These are phyloP conservation scores for Protobothrops mucrosquamatus DNA, from an alignment of 2,113 vertebrate genomes.

Conservation along the genomic window DNA sequence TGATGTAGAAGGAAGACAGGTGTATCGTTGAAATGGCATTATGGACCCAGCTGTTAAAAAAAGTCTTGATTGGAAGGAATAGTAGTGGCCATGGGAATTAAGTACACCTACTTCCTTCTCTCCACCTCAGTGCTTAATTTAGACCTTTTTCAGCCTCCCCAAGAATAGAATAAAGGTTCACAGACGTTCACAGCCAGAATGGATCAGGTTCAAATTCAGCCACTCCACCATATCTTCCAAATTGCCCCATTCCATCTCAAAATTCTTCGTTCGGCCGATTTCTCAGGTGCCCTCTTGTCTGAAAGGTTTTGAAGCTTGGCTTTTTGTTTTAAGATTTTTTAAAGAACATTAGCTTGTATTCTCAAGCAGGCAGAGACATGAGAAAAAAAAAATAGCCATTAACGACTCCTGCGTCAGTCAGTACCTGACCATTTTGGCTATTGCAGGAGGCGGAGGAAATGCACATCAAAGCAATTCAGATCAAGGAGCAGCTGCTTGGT, in stretches of 20 bases:
- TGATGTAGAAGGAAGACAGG: neutral
- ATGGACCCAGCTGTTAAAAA: neutral
- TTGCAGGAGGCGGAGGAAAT: constrained; percentile 96
- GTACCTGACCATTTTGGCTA: neutral
- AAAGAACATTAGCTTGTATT: neutral
- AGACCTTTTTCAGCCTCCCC: neutral
- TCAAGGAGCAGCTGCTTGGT: constrained; percentile 97
- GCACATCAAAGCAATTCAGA: constrained; percentile 99
- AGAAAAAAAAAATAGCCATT: neutral
- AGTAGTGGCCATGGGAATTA: neutral
- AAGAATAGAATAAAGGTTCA: neutral
- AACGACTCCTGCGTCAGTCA: neutral
- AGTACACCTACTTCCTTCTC: neutral
- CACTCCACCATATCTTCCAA: neutral
- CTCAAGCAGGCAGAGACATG: neutral
- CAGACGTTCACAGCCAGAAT: neutral
- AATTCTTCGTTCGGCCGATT: neutral
- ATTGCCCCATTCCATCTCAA: neutral
- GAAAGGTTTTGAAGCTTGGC: neutral
- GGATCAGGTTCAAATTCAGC: neutral
- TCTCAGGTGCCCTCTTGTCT: neutral
- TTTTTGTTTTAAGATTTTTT: neutral
- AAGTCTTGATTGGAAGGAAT: neutral
- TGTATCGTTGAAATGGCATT: neutral
- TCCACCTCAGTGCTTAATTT: neutral